These are phyloP conservation scores for Porites divaricata DNA, from an alignment of 92 coral and sea anemone genomes.

Conservation along the genomic window DNA sequence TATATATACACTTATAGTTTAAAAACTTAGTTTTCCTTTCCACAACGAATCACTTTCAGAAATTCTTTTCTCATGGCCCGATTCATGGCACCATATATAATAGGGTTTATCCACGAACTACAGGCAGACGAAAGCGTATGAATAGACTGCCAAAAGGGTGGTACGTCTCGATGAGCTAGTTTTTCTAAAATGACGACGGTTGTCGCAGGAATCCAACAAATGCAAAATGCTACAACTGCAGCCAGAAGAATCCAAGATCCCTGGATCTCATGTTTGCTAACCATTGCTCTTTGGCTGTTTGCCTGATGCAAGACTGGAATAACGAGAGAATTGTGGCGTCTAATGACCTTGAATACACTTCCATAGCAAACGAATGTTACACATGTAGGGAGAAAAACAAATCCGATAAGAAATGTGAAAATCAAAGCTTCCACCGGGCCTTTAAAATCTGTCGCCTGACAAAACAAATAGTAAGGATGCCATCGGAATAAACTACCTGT, in stretches of 20 bases:
- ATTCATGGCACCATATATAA: constrained; percentile 15
- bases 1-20: too few species aligned
- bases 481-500: neutral
- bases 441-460: neutral
- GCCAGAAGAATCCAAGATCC: constrained; percentile 1
- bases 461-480: neutral
- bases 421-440: neutral
- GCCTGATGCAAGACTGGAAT: neutral
- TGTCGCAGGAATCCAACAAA: constrained; percentile 5
- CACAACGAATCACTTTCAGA: neutral
- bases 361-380: neutral
- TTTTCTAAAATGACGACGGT: neutral
- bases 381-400: neutral
- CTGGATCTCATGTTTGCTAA: neutral
- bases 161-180: neutral
- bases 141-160: constrained; percentile 6
- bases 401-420: neutral
- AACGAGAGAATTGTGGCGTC: constrained; percentile 4
- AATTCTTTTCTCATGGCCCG: constrained; percentile 20
- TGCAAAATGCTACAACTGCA: constrained; percentile 11
- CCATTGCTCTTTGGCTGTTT: neutral
- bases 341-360: neutral
- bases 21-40: neutral
- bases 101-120: neutral
- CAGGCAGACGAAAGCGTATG: neutral